Conservation (phyloP, 2,888 invertebrate species). For the Metallyticus violacea region DNA sequence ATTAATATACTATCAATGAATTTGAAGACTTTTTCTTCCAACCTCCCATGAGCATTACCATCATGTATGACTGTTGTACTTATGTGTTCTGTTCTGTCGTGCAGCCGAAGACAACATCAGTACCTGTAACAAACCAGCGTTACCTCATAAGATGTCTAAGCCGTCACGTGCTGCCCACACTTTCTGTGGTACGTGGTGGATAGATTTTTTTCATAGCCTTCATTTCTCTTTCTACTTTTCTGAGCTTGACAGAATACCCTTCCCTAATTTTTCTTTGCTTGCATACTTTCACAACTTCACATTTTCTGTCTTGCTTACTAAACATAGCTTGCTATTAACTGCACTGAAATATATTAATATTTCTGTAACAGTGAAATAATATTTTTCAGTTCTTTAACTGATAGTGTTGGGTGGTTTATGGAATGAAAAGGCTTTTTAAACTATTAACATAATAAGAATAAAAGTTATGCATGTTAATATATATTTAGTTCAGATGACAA, state of each 20-base stretch:
- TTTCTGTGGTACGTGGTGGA: constrained; percentile 39
- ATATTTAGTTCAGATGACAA: too few species aligned
- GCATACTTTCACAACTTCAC: not conserved
- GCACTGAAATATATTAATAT: not conserved
- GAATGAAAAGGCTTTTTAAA: too few species aligned
- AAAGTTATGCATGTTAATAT: too few species aligned
- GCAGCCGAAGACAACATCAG: not conserved
- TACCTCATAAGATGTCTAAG: constrained; percentile 18
- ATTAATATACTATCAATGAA: too few species aligned
- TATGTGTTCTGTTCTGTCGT: not conserved
- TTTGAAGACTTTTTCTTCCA: too few species aligned
- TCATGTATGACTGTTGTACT: not conserved
- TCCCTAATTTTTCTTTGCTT: not conserved
- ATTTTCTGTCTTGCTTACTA: not conserved
- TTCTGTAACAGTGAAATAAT: not conserved
- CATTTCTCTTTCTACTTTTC: too few species aligned
- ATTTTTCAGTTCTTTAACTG: too few species aligned
- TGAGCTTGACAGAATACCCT: too few species aligned
- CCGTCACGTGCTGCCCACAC: constrained; percentile 35
- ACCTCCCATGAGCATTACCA: too few species aligned
- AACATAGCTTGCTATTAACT: not conserved
- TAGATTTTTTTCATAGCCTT: not conserved
- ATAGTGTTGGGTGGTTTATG: too few species aligned
- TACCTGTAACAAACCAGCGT: constrained; percentile 1
- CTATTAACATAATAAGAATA: too few species aligned